Base-by-base conservation (phyloP, 2,797 vertebrate species). In the Sebastes baramenuke region DNA sequence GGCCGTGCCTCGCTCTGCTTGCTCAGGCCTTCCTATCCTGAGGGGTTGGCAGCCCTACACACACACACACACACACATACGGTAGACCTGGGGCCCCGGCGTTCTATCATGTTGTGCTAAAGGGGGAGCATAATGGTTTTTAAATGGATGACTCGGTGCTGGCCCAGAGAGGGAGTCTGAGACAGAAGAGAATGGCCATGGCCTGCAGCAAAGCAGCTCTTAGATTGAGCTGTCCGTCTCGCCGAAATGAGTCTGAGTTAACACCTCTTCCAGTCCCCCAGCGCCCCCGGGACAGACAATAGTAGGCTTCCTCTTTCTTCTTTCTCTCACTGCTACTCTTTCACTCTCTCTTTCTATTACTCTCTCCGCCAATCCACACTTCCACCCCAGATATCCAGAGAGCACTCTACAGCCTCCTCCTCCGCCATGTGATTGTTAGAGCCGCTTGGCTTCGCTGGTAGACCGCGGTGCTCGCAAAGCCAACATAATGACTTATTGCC, bases 211-310 rank as follows among this genome's bases (percentile, higher is more conserved):
- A 93, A 93, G 95, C 93, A 92, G 95, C 92, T 93, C 87, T 91
- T 93, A 96, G 96, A 97, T 96, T 97, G 95, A 96, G 95, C 96
- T 96, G 96, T 97, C 96, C 93, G 94, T 96, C 95, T 96, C 94
- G 85, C 93, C 93, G 91, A 95, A 96, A 96, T 95, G 96, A 96
- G 94, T 95, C 95, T 94, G 92, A 96, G 93, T 96, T 96, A 96
- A 96, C 95, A 95, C 94, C 93, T 93, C 94, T 91, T 91, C 92
- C 90, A 93, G 91, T 92, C 87, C 89, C 92, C 92, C 32, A 78
- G 91, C 80, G 94, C 95, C 94, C 88, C 88, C 87, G 16, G 95
- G 94, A 94, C 91, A 92, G 94, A 95, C 90, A 92, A 94, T 90
- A 87, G 89, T 80, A 76, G 29, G 91, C 92, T 94, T 95, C 95